A percentile compares a stretch with the other conserved stretches of the same genome.
Conservation (phyloP, 2,888 invertebrate genomes). For the Pasiphila rectangulata region DNA sequence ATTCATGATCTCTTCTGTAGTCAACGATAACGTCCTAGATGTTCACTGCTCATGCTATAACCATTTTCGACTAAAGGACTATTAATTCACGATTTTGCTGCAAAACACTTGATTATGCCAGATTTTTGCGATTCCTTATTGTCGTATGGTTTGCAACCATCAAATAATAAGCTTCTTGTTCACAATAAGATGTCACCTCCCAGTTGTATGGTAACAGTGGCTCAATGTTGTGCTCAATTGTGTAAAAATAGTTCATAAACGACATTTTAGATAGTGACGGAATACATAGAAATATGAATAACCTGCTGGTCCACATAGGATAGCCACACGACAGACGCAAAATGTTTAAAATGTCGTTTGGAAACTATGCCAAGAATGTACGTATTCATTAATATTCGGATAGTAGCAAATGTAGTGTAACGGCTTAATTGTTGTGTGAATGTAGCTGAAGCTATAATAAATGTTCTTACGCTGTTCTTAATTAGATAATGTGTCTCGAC, state of each 20-base stretch:
- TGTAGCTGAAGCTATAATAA: slow-evolving; percentile 3
- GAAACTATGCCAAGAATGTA: not conserved
- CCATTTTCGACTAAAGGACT: not conserved
- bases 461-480: not conserved
- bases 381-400: not conserved
- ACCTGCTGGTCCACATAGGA: too few relatives aligned
- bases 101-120: not conserved
- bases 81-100: not conserved
- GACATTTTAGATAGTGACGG: too few relatives aligned
- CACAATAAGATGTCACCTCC: too few relatives aligned
- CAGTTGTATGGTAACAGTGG: not conserved
- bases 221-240: slow-evolving; percentile 1
- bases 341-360: too few relatives aligned
- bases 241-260: too few relatives aligned
- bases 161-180: not conserved
- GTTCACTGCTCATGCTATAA: not conserved
- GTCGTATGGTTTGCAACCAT: not conserved
- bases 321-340: too few relatives aligned
- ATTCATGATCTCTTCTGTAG: too few relatives aligned
- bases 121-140: not conserved
- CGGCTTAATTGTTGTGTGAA: slow-evolving; percentile 7
- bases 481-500: not conserved
- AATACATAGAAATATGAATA: too few relatives aligned
- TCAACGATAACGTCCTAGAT: too few relatives aligned
- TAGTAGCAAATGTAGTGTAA: not conserved